phyloP scores from a whole-genome alignment of 2,888 invertebrate genomes.

The Lissonota sp. region DNA sequence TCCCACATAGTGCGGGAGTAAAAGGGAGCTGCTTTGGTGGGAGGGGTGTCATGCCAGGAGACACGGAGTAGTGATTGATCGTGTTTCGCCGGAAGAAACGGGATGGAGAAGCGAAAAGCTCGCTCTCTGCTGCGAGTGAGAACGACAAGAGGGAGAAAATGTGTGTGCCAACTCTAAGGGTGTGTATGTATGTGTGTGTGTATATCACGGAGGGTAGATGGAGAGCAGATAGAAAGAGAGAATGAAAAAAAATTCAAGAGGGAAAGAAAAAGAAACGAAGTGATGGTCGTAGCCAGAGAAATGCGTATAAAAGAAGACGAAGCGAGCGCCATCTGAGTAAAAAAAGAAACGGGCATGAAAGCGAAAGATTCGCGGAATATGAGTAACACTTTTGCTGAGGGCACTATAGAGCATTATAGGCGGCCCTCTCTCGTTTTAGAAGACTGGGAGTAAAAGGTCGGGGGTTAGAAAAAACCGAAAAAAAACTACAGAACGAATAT shows the following conservation, averaged over 20 bases:
- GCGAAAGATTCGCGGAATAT: slow-evolving; percentile 53
- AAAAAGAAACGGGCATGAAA: slow-evolving; percentile 56
- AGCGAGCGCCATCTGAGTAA: slow-evolving; percentile 55
- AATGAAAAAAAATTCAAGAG: slow-evolving; percentile 66
- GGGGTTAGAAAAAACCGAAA: too few relatives aligned
- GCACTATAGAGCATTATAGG: too few relatives aligned
- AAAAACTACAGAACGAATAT: too few relatives aligned
- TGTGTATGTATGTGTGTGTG: too few relatives aligned
- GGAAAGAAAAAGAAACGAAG: slow-evolving; percentile 40
- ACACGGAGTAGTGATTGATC: slow-evolving; percentile 83
- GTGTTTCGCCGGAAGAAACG: slow-evolving; percentile 83
- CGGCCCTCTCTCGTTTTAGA: too few relatives aligned
- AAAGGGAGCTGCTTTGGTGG: slow-evolving; percentile 68
- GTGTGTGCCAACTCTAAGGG: slow-evolving; percentile 48
- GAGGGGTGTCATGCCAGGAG: slow-evolving; percentile 79
- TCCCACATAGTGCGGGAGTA: slow-evolving; percentile 74
- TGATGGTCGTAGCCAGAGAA: slow-evolving; percentile 48
- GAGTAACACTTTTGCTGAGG: slow-evolving; percentile 45
- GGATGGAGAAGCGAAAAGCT: slow-evolving; percentile 64
- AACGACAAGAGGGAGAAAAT: slow-evolving; percentile 53
- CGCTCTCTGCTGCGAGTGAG: slow-evolving; percentile 45
- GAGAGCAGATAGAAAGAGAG: slow-evolving; percentile 69
- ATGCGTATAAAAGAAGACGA: slow-evolving; percentile 61
- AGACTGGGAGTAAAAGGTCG: too few relatives aligned
- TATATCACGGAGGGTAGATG: slow-evolving; percentile 52